Percentiles rank a stretch among this genome's conserved stretches.
Evolutionary conservation across 2,888 invertebrate genomes (phyloP).

Genomic region (Chloroclysta siterata): DNA sequence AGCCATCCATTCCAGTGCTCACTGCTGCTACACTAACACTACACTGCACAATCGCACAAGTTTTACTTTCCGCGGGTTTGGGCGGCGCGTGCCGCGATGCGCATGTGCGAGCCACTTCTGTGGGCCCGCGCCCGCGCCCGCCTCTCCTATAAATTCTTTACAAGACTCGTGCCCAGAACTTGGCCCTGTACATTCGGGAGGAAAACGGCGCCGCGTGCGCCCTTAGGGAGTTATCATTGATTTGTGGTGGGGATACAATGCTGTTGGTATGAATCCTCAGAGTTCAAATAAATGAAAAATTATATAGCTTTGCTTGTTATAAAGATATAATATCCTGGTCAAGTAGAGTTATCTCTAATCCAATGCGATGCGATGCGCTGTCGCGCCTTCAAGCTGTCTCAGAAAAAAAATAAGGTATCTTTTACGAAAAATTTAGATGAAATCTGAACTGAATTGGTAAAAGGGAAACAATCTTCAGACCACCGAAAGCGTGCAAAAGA

Average conservation of each 20-base stretch:
- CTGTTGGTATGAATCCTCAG: background rate
- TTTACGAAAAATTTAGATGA: background rate
- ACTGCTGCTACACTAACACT: slow-evolving; percentile 56
- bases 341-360: too few species aligned
- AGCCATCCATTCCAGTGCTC: slow-evolving; percentile 72
- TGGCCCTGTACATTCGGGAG: slow-evolving; percentile 75
- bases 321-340: too few species aligned
- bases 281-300: background rate
- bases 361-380: background rate
- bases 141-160: slow-evolving; percentile 81
- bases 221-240: slow-evolving; percentile 48
- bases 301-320: too few species aligned
- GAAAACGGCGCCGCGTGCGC: slow-evolving; percentile 48
- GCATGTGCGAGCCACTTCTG: slow-evolving; percentile 34
- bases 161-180: slow-evolving; percentile 76
- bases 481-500: slow-evolving; percentile 20
- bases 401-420: background rate
- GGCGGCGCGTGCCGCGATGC: slow-evolving; percentile 42
- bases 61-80: slow-evolving; percentile 58
- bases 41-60: slow-evolving; percentile 61
- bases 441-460: background rate
- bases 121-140: slow-evolving; percentile 43
- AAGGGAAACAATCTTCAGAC: slow-evolving; percentile 5
- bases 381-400: background rate
- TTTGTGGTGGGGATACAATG: background rate